A percentile compares a stretch with the other conserved stretches of the same genome.
Evolutionary conservation across 2,888 invertebrate genomes (phyloP).

Genomic region (Ennomos quercinarius): DNA sequence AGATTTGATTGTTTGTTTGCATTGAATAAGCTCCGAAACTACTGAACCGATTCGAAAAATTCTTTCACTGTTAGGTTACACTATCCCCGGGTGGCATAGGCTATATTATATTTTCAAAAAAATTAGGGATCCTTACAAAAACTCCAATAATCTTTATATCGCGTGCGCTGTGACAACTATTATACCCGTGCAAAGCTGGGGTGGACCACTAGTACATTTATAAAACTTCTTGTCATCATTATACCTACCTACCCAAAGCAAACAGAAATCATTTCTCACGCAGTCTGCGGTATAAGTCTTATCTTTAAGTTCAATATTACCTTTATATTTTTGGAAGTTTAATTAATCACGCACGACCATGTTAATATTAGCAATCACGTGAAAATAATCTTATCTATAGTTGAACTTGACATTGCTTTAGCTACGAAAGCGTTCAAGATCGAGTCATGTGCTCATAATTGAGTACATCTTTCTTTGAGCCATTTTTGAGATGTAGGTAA

Average conservation of each 20-base stretch:
- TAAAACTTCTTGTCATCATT: too few species aligned
- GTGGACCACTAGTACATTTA: too few species aligned
- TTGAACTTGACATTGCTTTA: slow-evolving; percentile 17
- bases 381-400: slow-evolving; percentile 21
- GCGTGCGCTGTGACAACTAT: too few species aligned
- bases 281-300: slow-evolving; percentile 7
- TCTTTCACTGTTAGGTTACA: too few species aligned
- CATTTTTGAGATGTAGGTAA: slow-evolving; percentile 8
- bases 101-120: too few species aligned
- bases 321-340: slow-evolving; percentile 7
- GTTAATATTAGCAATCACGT: slow-evolving; percentile 24
- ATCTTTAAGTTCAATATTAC: slow-evolving; percentile 7
- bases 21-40: too few species aligned
- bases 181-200: too few species aligned
- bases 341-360: slow-evolving; percentile 10
- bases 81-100: too few species aligned
- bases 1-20: too few species aligned
- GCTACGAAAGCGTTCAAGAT: background rate
- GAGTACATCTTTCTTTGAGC: background rate
- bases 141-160: too few species aligned
- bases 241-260: background rate
- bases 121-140: too few species aligned
- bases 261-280: slow-evolving; percentile 11
- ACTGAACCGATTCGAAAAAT: too few species aligned
- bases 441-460: slow-evolving; percentile 13